Evolutionary conservation across 2,797 vertebrate genomes (phyloP).

Genomic region (Triplophysa bombifrons): DNA sequence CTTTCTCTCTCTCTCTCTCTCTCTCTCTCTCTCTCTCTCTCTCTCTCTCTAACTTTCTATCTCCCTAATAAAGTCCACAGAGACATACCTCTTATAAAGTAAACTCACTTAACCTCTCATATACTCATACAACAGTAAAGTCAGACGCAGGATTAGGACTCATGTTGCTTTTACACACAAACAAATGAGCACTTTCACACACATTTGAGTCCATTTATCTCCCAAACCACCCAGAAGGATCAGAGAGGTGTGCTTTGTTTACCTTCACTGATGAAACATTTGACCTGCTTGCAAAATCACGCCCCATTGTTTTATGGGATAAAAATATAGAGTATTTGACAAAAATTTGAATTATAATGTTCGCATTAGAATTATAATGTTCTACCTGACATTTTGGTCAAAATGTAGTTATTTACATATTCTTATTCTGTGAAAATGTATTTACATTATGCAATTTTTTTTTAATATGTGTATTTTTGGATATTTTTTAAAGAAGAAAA

Average conservation of each 20-base stretch:
- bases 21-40: background rate
- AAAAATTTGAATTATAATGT: background rate
- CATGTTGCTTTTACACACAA: background rate
- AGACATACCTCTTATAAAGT: background rate
- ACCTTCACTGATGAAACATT: background rate
- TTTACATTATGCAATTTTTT: too few species aligned
- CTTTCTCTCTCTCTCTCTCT: background rate
- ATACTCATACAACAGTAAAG: constrained; percentile 6
- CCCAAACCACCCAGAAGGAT: background rate
- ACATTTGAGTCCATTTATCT: background rate
- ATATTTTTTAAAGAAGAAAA: too few species aligned
- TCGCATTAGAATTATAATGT: too few species aligned
- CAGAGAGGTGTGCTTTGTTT: constrained; percentile 15
- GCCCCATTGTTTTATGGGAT: background rate
- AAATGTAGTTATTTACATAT: too few species aligned
- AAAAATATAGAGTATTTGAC: background rate
- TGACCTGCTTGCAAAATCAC: background rate
- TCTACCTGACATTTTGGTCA: too few species aligned
- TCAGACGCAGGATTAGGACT: constrained; percentile 15
- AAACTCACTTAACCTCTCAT: constrained; percentile 27
- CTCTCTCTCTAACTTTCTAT: background rate
- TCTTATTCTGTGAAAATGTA: too few species aligned
- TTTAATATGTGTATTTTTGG: too few species aligned
- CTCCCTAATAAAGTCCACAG: constrained; percentile 34
- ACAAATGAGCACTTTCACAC: background rate